Base-by-base conservation (phyloP, 2,888 invertebrate genomes). In the Eurytoma adleriae region DNA sequence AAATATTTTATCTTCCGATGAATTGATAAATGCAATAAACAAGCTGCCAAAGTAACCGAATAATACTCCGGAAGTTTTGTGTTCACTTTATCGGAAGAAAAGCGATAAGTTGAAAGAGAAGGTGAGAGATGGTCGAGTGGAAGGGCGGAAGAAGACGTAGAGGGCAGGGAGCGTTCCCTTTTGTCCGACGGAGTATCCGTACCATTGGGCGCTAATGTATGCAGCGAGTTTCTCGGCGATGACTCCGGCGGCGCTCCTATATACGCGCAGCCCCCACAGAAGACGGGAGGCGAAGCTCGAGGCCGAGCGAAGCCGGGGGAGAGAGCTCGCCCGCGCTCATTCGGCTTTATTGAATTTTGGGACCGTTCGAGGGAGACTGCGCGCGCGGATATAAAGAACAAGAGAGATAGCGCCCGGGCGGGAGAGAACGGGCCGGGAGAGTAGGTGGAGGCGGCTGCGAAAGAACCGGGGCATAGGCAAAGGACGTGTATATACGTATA, bases 261-360 rank as follows among this genome's bases (percentile, higher is more conserved):
- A 71, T 56, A 71, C 14, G 18, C 18, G 14, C 83, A 85, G 86
- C 87, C 86, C 24, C 88, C 84, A 85, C 82, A 84, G 84, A 85
- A 84, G 79, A 82, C 74, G 68, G 59, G 57, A 54, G n/a, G 54
- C 16, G n/a, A 54, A 54, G n/a, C 40, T 40, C 40, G 54, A 54
- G 52, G 14, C 14, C 52, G 52, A 52, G 57, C 18, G 82, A 83
- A 78, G 66, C 82, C 1, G 2, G 24, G 84, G 84, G 86, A 86
- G 86, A 83, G 84, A 85, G 24, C 80, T 84, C 40, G n/a, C 40
- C 82, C 82, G 85, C 84, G 85, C 87, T 89, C 87, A 87, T 89
- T 87, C 86, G 86, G 85, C 87, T 89, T 90, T 90, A 90, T 90
- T 90, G 89, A 90, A 90, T 90, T 90, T 90, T 89, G 88, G 89